These are phyloP conservation scores for Rhabdomys pumilio DNA, from an alignment of 2,797 vertebrate species.

Conservation along the genomic window DNA sequence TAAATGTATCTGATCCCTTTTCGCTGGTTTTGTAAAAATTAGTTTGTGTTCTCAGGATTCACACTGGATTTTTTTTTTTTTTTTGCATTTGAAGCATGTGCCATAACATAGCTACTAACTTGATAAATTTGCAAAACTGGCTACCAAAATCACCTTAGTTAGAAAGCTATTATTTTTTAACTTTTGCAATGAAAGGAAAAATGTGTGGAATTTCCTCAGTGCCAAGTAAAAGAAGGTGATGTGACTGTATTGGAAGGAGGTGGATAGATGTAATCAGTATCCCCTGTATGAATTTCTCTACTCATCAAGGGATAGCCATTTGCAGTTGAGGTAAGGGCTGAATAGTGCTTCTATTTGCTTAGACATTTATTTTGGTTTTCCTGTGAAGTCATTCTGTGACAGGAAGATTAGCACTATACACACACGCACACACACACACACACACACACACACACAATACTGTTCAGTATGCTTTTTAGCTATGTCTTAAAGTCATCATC, in stretches of 20 bases:
- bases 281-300: constrained; percentile 11
- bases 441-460: background rate
- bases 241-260: constrained; percentile 51
- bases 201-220: background rate
- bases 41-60: background rate
- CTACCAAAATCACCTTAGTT: background rate
- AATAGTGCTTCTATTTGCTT: constrained; percentile 2
- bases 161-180: constrained; percentile 41
- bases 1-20: background rate
- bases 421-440: too few species aligned
- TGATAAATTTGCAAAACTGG: background rate
- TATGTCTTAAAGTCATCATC: constrained; percentile 61
- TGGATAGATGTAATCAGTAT: constrained; percentile 8
- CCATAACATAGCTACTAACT: background rate
- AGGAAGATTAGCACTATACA: constrained; percentile 30
- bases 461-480: constrained; percentile 47
- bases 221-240: constrained; percentile 29
- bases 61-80: background rate
- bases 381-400: background rate
- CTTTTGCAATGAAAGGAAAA: background rate
- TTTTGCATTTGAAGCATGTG: background rate
- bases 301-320: background rate
- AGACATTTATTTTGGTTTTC: constrained; percentile 7
- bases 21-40: background rate
- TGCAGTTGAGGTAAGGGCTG: background rate